Evolutionary conservation across 2,113 vertebrate species (phyloP).

Genomic region (Protomyctophum bolini): DNA sequence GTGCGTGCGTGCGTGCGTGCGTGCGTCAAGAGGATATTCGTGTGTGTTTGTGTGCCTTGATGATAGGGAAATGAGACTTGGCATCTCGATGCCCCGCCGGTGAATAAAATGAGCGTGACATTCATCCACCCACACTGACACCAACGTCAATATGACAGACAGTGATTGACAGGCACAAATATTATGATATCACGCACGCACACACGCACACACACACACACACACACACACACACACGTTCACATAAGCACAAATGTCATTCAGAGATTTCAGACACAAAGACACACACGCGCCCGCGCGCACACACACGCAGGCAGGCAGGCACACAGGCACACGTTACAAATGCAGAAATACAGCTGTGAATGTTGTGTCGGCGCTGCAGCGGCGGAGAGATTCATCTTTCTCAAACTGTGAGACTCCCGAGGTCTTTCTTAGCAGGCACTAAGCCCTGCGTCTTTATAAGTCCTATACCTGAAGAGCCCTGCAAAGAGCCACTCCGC

Average conservation of each 20-base stretch:
- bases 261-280: constrained; percentile 50
- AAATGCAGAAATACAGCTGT: too few relatives aligned
- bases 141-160: constrained; percentile 63
- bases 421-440: too few relatives aligned
- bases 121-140: constrained; percentile 72
- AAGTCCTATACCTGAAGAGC: too few relatives aligned
- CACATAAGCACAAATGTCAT: constrained; percentile 24
- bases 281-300: too few relatives aligned
- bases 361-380: too few relatives aligned
- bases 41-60: constrained; percentile 55
- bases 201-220: constrained; percentile 20
- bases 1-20: constrained; percentile 33
- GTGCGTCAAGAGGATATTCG: constrained; percentile 31
- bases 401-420: too few relatives aligned
- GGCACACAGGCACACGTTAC: too few relatives aligned
- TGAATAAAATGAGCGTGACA: constrained; percentile 72
- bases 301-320: too few relatives aligned
- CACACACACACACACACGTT: constrained; percentile 27
- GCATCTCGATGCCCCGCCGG: constrained; percentile 61
- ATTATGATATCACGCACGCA: not conserved
- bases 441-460: too few relatives aligned
- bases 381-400: too few relatives aligned
- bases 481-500: too few relatives aligned
- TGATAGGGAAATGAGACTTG: constrained; percentile 73
- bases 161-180: constrained; percentile 60